phyloP scores from a whole-genome alignment of 2,888 invertebrate species.

The Micropterix aruncella region DNA sequence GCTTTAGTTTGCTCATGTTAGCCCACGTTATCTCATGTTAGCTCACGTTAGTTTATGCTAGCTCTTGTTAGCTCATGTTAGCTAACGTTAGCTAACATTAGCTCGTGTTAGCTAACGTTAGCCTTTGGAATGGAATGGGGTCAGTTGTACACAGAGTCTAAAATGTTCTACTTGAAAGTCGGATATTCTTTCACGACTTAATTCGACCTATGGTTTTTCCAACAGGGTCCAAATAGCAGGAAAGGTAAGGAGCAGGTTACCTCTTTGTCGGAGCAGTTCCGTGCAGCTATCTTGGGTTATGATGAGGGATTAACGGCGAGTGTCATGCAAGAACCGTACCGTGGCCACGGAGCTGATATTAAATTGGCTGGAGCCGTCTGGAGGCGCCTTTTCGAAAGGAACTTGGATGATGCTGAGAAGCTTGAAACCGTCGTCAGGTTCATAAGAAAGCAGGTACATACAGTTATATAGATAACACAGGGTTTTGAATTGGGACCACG shows the following conservation, averaged over 20 bases:
- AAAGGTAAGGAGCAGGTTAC: too few relatives aligned
- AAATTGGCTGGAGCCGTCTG: constrained; percentile 72
- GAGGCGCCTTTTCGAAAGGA: constrained; percentile 63
- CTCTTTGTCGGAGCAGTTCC: constrained; percentile 63
- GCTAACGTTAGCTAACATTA: background rate
- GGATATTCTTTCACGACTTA: too few relatives aligned
- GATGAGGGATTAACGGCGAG: constrained; percentile 75
- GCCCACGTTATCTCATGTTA: background rate
- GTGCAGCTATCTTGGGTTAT: constrained; percentile 70
- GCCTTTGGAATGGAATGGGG: too few relatives aligned
- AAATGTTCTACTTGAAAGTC: too few relatives aligned
- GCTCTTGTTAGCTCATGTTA: background rate
- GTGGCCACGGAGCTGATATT: constrained; percentile 68
- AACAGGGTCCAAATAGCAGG: too few relatives aligned
- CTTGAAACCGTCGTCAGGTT: constrained; percentile 62
- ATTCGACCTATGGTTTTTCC: too few relatives aligned
- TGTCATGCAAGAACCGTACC: constrained; percentile 54
- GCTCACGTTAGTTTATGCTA: background rate
- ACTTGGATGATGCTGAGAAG: constrained; percentile 46
- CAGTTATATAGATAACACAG: too few relatives aligned
- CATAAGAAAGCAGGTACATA: constrained; percentile 63
- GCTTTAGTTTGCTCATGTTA: background rate
- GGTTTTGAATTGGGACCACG: too few relatives aligned
- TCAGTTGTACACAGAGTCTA: too few relatives aligned
- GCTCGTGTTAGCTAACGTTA: background rate